A percentile compares a stretch with the other conserved stretches of the same genome.
Conservation (phyloP, 2,797 vertebrate genomes). For the Gobionotothen gibberifrons region DNA sequence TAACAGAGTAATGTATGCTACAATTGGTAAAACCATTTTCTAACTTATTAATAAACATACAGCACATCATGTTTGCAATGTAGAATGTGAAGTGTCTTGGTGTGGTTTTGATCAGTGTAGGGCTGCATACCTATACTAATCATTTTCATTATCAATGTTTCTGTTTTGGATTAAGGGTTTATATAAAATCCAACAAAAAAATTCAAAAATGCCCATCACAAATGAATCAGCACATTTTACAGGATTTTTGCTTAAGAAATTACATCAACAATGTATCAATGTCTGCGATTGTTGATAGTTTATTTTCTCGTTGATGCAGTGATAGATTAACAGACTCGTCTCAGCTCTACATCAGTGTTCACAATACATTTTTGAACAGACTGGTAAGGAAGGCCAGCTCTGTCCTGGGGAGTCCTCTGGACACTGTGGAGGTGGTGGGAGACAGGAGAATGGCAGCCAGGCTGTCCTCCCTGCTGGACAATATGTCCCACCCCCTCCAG, state of each 20-base stretch:
- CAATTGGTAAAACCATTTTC: not conserved
- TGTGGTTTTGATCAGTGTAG: not conserved
- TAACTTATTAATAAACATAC: not conserved
- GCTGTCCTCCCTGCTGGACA: no score
- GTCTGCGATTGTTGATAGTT: not conserved
- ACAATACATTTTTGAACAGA: not conserved
- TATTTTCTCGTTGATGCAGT: fast-evolving
- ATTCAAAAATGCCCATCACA: not conserved
- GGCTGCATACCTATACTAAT: not conserved
- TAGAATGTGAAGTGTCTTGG: not conserved
- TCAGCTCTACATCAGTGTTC: constrained; percentile 1
- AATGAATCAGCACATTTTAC: not conserved
- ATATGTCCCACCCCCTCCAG: no score
- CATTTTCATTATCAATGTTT: not conserved
- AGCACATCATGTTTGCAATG: not conserved
- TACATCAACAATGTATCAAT: not conserved
- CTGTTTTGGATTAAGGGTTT: not conserved
- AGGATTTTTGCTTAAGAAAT: not conserved
- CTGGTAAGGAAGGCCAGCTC: no score
- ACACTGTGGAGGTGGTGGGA: no score
- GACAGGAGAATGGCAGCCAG: no score
- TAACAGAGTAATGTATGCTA: not conserved
- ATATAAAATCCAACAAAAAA: not conserved
- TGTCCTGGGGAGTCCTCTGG: no score
- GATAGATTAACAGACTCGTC: not conserved